A percentile compares a stretch with the other conserved stretches of the same genome.
phyloP scores from a whole-genome alignment of 2,888 invertebrate species.

The Cacoxenus indagator region DNA sequence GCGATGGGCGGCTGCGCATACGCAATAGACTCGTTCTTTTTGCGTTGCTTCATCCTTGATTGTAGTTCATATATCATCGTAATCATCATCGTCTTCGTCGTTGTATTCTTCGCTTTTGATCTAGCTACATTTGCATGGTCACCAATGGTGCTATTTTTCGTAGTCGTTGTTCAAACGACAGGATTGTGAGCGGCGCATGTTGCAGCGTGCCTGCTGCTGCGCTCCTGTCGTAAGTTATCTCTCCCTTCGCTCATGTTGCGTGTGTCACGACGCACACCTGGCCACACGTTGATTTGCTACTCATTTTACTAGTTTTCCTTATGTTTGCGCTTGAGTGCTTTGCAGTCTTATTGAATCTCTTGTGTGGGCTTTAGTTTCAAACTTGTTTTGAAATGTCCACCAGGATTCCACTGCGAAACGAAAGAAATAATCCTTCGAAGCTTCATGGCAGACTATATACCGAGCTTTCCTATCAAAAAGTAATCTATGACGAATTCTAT shows the following conservation, averaged over 20 bases:
- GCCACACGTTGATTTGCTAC: not conserved
- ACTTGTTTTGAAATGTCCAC: no score
- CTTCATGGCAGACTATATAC: no score
- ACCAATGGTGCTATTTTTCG: not conserved
- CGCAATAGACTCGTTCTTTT: constrained; percentile 9
- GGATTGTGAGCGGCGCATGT: not conserved
- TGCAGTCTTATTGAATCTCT: no score
- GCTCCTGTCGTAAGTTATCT: not conserved
- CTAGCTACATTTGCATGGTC: not conserved
- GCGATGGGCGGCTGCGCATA: not conserved
- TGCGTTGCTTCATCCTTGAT: not conserved
- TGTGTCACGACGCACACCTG: constrained; percentile 4
- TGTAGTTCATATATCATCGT: not conserved
- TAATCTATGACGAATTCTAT: no score
- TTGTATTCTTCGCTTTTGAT: not conserved
- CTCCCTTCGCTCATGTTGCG: not conserved
- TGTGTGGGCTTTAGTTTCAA: no score
- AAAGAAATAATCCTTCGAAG: no score
- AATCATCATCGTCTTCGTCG: not conserved
- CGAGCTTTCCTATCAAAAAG: no score
- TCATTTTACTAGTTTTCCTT: no score
- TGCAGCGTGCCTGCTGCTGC: not conserved
- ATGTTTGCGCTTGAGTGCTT: no score
- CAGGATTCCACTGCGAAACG: no score
- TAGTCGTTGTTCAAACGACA: no score